A percentile compares a stretch with the other conserved stretches of the same genome.
Evolutionary conservation across 2,888 invertebrate species (phyloP).

Genomic region (Cerceris ruficornis): DNA sequence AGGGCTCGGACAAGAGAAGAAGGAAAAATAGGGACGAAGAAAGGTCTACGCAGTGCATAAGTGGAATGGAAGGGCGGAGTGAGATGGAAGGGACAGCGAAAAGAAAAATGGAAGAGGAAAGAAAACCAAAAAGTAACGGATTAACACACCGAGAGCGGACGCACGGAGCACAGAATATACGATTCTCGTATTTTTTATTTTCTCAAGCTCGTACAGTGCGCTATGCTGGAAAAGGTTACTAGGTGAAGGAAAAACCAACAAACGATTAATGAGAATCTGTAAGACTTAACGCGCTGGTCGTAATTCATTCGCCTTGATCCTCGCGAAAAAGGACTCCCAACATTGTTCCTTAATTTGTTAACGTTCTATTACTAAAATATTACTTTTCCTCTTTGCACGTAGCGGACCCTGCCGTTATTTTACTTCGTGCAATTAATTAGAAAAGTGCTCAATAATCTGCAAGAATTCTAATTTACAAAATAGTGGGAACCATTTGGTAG

Average conservation of each 20-base stretch:
- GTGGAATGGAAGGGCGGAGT: not conserved
- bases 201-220: not conserved
- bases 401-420: too few species aligned
- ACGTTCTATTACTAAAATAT: not conserved
- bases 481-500: too few species aligned
- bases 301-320: slow-evolving; percentile 42
- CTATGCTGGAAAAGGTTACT: not conserved
- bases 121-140: not conserved
- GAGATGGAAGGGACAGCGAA: not conserved
- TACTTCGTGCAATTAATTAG: too few species aligned
- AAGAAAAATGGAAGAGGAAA: not conserved
- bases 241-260: slow-evolving; percentile 23
- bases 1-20: too few species aligned
- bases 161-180: not conserved
- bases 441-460: too few species aligned
- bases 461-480: too few species aligned
- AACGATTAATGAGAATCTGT: slow-evolving; percentile 61
- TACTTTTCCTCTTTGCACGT: too few species aligned
- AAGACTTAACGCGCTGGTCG: slow-evolving; percentile 46
- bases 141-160: not conserved
- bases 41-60: too few species aligned
- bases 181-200: slow-evolving; percentile 1
- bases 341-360: slow-evolving; percentile 27
- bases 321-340: slow-evolving; percentile 16
- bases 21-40: too few species aligned